Evolutionary conservation across 2,888 invertebrate species (phyloP).

Genomic region (Lithophane leautieri): DNA sequence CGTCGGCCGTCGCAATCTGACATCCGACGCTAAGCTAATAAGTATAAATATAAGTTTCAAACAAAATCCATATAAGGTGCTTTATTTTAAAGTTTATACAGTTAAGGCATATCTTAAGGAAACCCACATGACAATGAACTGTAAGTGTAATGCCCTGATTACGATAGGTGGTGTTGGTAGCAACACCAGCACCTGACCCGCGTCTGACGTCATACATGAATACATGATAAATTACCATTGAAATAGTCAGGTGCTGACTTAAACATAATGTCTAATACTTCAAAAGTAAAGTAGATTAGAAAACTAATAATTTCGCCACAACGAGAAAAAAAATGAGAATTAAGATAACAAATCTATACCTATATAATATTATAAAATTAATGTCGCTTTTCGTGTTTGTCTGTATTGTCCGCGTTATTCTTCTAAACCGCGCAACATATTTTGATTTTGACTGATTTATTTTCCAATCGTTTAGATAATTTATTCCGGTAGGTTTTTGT

Average conservation of each 20-base stretch:
- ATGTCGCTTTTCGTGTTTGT: too few species aligned
- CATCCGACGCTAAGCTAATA: background rate
- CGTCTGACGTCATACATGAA: conserved; percentile 37
- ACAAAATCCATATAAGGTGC: conserved; percentile 17
- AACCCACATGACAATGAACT: conserved; percentile 57
- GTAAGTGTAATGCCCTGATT: conserved; percentile 43
- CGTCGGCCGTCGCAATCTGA: conserved; percentile 26
- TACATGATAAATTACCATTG: conserved; percentile 8
- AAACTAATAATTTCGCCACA: background rate
- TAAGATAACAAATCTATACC: background rate
- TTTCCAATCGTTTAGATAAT: too few species aligned
- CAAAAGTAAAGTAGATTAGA: background rate
- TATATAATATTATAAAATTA: too few species aligned
- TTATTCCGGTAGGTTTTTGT: too few species aligned
- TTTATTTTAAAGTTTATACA: conserved; percentile 23
- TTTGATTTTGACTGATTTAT: too few species aligned
- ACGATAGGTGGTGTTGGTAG: conserved; percentile 32
- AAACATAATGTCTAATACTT: background rate
- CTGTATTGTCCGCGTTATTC: too few species aligned
- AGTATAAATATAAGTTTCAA: conserved; percentile 6
- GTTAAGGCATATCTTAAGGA: conserved; percentile 48
- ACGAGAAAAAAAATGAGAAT: background rate
- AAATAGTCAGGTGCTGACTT: conserved; percentile 24
- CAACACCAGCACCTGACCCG: conserved; percentile 49
- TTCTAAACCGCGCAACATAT: too few species aligned